A percentile compares a stretch with the other conserved stretches of the same genome.
Evolutionary conservation across 1,140 invertebrate genomes (phyloP).

Genomic region (Papilio polyxenes): DNA sequence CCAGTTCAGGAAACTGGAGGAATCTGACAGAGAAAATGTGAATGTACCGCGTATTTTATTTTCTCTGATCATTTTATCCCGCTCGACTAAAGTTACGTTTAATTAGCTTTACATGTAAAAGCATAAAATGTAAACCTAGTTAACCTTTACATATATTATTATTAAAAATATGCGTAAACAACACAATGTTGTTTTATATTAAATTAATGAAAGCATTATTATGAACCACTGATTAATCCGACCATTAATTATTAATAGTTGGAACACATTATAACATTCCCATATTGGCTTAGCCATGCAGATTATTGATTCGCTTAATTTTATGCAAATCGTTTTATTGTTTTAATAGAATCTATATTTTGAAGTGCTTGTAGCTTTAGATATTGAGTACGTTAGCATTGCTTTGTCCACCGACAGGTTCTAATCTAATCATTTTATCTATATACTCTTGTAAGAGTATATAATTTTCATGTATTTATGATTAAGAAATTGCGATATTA

Average conservation of each 20-base stretch:
- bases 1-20: slow-evolving; percentile 41
- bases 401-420: neutral
- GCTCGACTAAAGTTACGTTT: slow-evolving; percentile 38
- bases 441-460: neutral
- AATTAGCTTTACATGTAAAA: neutral
- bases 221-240: neutral
- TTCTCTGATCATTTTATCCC: slow-evolving; percentile 41
- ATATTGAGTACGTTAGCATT: slow-evolving; percentile 3
- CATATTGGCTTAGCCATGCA: neutral
- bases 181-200: too few relatives aligned
- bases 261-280: slow-evolving; percentile 11
- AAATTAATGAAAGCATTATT: too few relatives aligned
- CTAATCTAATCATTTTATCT: slow-evolving; percentile 20
- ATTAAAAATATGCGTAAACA: neutral
- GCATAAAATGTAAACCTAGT: too few relatives aligned
- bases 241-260: slow-evolving; percentile 3
- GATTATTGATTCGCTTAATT: slow-evolving; percentile 1
- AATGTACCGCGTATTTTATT: slow-evolving; percentile 53
- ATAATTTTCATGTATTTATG: neutral
- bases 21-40: slow-evolving; percentile 45
- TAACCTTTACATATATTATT: too few relatives aligned
- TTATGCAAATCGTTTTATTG: slow-evolving; percentile 8
- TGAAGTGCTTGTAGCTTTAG: neutral
- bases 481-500: neutral
- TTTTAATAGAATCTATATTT: neutral